Base-by-base conservation (phyloP, 2,797 vertebrate species). In the Sebastes nivosus region DNA sequence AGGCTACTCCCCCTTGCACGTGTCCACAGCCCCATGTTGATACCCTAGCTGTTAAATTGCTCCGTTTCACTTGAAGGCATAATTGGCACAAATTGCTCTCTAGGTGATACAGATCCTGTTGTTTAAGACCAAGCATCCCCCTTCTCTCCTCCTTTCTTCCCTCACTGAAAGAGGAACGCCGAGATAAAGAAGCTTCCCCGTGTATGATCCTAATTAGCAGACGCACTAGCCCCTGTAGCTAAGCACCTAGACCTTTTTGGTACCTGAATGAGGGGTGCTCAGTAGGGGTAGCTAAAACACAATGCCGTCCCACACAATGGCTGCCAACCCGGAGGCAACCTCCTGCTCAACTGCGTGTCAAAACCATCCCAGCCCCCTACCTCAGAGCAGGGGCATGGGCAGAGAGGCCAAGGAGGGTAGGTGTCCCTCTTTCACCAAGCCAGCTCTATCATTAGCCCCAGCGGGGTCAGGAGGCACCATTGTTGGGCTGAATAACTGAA, bases 41-140 rank as follows among this genome's bases (percentile, higher is more conserved):
- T 94, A 95, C 95, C 94, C 94, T 94, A 92, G 94, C 95, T 95
- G 95, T 95, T 96, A 95, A 95, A 95, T 96, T 94, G 94, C 94
- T 94, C 93, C 90, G 91, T 96, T 95, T 95, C 93, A 94, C 95
- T 95, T 94, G 90, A 94, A 95, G 94, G 90, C 93, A 95, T 96
- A 96, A 96, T 96, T 96, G 95, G 95, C 93, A 94, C 93, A 95
- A 96, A 96, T 95, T 96, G 95, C 95, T 95, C 95, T 95, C 95
- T 93, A 95, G 95, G 95, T 96, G 95, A 96, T 95, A 94, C 92
- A 93, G 92, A 95, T 94, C 94, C 94, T 95, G 95, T 96, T 95
- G 95, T 96, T 96, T 95, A 95, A 95, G 91, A 95, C 89, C 92
- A 95, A 90, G 91, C 92, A 92, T 91, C 93, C 90, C 92, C 90